A percentile compares a stretch with the other conserved stretches of the same genome.
Conservation (phyloP, 2,113 vertebrate genomes). For the Peromyscus maniculatus region DNA sequence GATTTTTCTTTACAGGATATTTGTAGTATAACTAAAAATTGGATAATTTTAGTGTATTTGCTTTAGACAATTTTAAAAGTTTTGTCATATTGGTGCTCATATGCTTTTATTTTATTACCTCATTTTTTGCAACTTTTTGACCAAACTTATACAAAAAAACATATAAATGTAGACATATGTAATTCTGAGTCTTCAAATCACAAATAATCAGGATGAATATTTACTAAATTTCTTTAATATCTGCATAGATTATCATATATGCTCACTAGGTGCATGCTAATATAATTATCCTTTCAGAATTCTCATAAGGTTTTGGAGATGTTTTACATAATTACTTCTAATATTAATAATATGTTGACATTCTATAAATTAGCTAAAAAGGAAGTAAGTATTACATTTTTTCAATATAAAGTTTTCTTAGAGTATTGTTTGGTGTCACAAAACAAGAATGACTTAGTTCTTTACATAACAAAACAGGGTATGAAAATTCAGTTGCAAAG, state of each 20-base stretch:
- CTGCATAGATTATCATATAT: background rate
- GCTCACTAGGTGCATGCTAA: background rate
- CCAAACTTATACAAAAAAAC: background rate
- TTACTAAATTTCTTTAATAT: background rate
- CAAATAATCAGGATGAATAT: background rate
- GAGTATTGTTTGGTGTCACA: background rate
- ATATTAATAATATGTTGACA: background rate
- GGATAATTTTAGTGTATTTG: background rate
- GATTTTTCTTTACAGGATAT: background rate
- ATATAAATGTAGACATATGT: background rate
- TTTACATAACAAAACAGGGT: no score
- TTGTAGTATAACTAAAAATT: background rate
- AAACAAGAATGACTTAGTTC: background rate
- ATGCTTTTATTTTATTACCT: background rate
- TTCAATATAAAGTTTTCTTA: background rate
- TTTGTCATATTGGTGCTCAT: background rate
- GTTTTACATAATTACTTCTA: background rate
- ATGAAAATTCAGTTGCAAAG: background rate
- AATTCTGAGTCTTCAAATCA: slow-evolving; percentile 1
- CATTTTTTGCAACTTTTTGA: background rate
- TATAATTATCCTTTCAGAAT: background rate
- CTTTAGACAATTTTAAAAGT: background rate
- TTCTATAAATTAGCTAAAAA: background rate
- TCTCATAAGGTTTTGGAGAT: background rate
- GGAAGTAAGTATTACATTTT: background rate